Evolutionary conservation across 2,797 vertebrate species (phyloP).

Genomic region (Lacerta viridis): DNA sequence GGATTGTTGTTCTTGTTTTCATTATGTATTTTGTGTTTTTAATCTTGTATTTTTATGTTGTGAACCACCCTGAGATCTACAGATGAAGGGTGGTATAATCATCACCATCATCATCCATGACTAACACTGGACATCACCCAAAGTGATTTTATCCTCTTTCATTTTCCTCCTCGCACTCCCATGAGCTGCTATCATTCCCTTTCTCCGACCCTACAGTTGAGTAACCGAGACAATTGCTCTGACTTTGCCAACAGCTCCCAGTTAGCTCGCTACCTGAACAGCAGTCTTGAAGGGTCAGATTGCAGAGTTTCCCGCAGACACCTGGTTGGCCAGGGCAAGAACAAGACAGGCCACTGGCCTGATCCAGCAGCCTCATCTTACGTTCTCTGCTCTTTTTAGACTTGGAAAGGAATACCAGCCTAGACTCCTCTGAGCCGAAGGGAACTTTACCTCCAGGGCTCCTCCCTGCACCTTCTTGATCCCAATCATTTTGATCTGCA

Average conservation of each 20-base stretch:
- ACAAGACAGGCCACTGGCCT: no score
- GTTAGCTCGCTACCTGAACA: neutral
- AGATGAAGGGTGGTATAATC: no score
- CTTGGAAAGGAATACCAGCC: neutral
- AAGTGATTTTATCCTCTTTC: neutral
- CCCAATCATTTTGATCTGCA: constrained; percentile 98
- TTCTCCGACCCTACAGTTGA: neutral
- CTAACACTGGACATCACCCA: no score
- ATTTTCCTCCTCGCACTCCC: neutral
- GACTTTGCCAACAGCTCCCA: neutral
- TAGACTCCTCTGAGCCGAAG: neutral
- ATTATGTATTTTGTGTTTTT: no score
- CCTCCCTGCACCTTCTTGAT: constrained; percentile 99
- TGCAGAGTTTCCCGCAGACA: neutral
- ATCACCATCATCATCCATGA: no score
- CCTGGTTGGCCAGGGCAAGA: no score
- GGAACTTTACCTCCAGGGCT: constrained; percentile 87
- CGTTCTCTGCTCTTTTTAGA: neutral
- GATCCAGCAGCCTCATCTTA: no score
- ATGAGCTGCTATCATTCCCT: neutral
- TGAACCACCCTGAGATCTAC: no score
- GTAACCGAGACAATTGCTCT: neutral
- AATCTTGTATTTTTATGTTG: no score
- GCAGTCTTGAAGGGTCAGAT: neutral
- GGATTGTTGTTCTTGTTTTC: no score